Base-by-base conservation (phyloP, 2,797 vertebrate species). In the Enteromius paludinosus region DNA sequence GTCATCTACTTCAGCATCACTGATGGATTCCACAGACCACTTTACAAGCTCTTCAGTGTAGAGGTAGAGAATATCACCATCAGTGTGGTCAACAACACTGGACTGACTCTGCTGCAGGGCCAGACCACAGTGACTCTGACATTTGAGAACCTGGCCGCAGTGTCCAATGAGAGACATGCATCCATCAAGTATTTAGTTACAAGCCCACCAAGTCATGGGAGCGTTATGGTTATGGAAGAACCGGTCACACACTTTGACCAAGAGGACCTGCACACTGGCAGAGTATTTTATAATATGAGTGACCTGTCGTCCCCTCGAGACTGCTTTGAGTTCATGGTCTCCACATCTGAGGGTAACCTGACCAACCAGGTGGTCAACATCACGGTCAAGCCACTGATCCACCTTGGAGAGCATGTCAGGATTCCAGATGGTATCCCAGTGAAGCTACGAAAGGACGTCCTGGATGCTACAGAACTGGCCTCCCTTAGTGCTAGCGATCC, bases 1-100 rank as follows among this genome's bases (percentile, higher is more conserved):
- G 95, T 94, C 20, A 97, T 99, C 90, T 97, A 97, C 91, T 97
- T 99, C 79, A 97, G 95, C 0, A 95, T 98, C 54, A 96, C 94
- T 0, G 96, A 97, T 47, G 96, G 97, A n/a, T 92, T 95, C 76
- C 97, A 98, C 85, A 89, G 88, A 20, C 97, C 97, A 4, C 91
- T 97, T 68, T 97, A 96, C 88, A 97, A 96, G 88, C 92, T 96
- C 0, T 97, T 98, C 74, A 95, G 92, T 84, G 81, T 97, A 87
- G 95, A 98, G 86, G 96, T 98, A 15, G 90, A 93, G 62, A 95
- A 96, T 23, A 86, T 96, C 0, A 83, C 92, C 18, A 89, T 97
- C 81, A 91, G 87, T 25, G 84, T 98, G 4, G 90, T 96, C 82
- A 98, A 97, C 90, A 96, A 96, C 91, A 97, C 95, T 0, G 92